Conservation (phyloP, 2,113 vertebrate species). For the Taxidea taxus region DNA sequence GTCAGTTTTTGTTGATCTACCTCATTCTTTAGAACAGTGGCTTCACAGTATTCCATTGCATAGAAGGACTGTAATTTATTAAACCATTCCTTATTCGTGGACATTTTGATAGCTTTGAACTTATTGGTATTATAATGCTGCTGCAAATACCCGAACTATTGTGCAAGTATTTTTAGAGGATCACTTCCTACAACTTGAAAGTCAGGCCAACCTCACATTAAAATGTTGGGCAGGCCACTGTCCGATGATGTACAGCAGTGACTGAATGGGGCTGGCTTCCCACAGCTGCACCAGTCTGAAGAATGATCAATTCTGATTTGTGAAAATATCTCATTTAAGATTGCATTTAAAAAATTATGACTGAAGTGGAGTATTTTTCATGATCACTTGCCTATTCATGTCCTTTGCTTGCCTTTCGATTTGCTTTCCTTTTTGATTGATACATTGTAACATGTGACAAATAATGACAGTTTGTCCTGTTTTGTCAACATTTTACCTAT, state of each 20-base stretch:
- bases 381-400: background rate
- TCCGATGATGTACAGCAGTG: rapidly evolving
- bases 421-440: background rate
- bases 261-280: background rate
- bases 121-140: background rate
- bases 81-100: background rate
- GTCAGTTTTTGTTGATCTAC: background rate
- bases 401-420: background rate
- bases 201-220: background rate
- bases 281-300: background rate
- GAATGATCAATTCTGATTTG: background rate
- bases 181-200: background rate
- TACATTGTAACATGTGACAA: background rate
- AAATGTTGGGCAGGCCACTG: background rate
- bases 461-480: background rate
- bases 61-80: background rate
- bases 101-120: background rate
- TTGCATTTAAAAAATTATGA: background rate
- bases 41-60: background rate
- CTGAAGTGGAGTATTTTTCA: background rate
- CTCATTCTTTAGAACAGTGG: background rate
- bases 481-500: background rate
- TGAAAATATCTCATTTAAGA: background rate
- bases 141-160: background rate
- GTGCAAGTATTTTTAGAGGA: background rate